A percentile compares a stretch with the other conserved stretches of the same genome.
phyloP scores from a whole-genome alignment of 2,797 vertebrate genomes.

The Syngnathus rostellatus region DNA sequence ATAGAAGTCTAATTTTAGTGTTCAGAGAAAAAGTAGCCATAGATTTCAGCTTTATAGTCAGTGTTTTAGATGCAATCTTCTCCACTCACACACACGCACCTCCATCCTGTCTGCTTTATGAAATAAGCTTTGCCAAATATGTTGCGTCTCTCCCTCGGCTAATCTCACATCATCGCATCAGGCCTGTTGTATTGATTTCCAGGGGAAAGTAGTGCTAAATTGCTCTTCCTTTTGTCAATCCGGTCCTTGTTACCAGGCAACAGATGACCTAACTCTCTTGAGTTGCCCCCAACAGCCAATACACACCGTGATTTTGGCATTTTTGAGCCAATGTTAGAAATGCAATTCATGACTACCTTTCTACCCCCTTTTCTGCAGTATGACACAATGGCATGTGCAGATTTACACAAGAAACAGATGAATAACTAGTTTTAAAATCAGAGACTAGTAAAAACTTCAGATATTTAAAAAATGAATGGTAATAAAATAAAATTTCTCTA shows the following conservation, averaged over 20 bases:
- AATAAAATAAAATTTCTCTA: no score
- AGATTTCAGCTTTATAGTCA: slow-evolving; percentile 59
- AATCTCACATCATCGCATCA: slow-evolving; percentile 79
- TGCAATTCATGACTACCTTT: slow-evolving; percentile 56
- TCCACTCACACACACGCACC: slow-evolving; percentile 29
- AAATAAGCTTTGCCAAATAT: slow-evolving; percentile 61
- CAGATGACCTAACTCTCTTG: slow-evolving; percentile 60
- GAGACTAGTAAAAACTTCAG: no score
- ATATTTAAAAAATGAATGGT: no score
- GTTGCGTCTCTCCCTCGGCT: slow-evolving; percentile 68
- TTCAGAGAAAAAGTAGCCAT: slow-evolving; percentile 39
- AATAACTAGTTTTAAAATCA: no score
- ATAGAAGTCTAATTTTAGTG: slow-evolving; percentile 56
- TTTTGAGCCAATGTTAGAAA: slow-evolving; percentile 58
- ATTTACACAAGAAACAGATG: slow-evolving; percentile 7
- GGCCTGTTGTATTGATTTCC: slow-evolving; percentile 81
- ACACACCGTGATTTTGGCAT: slow-evolving; percentile 44
- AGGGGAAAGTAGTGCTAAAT: slow-evolving; percentile 69
- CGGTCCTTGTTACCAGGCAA: slow-evolving; percentile 74
- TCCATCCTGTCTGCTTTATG: slow-evolving; percentile 49
- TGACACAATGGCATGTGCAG: slow-evolving; percentile 34
- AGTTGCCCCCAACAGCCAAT: slow-evolving; percentile 14
- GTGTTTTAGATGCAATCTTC: slow-evolving; percentile 61
- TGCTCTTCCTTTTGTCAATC: slow-evolving; percentile 76
- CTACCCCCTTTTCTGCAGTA: slow-evolving; percentile 35